Evolutionary conservation across 2,113 vertebrate species (phyloP), one percentile per base, ranked within the genome.

Genomic region (Herpailurus yagouaroundi): DNA sequence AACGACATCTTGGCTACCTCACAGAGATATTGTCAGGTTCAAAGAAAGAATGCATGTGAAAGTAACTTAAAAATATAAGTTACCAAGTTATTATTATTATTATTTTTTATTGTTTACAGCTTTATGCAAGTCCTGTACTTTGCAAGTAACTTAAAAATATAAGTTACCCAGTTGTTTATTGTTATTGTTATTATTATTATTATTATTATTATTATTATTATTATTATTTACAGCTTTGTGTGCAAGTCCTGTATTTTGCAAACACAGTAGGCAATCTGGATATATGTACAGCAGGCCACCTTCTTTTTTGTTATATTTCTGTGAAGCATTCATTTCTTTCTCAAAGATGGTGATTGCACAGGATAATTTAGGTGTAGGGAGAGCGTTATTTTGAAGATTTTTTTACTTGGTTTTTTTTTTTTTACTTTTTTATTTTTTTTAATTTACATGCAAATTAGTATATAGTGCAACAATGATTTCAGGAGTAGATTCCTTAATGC

Each of bases 331-430:
- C 63, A 50, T 83, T 73, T 95, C 25, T 77, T 96, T 41, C 86
- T 89, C 38, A 85, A 89, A 91, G 38, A 86, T 55, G 29, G 2
- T 90, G 52, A 84, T 91, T 52, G 12, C 45, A n/a, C 38, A 69
- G 4, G 23, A 74, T 95, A 48, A 83, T 90, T 64, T 71, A 79
- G 79, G 18, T 89, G 11, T 81, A 64, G 73, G 36, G 63, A 79
- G 55, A 80, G 68, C 15, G 1, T 27, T 93, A 7, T 92, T 93
- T 91, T 92, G 91, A 93, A 86, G 18, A 57, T 91, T 88, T 92
- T 85, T 98, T 73, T 9, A 9, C 7, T 45, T 45, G 7, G 1
- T 45, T 45, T 45, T 45, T 9, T 45, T 45, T 45, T 45, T 45
- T 45, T 45, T 45, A 45, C 45, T 9, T 45, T 45, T 45, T 45